Evolutionary conservation across 23 tunicate species (phyloP), one percentile per base, ranked within the genome.

Genomic region (Diplosoma virens): DNA sequence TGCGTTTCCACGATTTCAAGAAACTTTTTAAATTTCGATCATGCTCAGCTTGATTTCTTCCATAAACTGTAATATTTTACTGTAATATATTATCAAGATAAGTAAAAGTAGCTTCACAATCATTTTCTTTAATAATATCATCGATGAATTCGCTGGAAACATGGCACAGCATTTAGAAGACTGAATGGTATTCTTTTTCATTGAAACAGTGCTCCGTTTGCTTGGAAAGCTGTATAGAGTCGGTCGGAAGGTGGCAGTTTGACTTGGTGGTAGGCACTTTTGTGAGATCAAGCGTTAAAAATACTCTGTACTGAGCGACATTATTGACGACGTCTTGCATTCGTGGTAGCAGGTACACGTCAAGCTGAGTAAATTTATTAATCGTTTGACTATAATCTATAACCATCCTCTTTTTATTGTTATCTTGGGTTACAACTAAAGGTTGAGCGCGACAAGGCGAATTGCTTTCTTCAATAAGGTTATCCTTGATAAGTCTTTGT

Each of bases 71-170:
- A n/a, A n/a, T n/a, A n/a, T n/a, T n/a, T n/a, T n/a, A n/a, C n/a
- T n/a, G n/a, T n/a, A n/a, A n/a, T n/a, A 73, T 73, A 69, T 73
- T 50, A 24, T 54, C 79, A 3, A 55, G 2, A 28, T 73, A 55
- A 23, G 79, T 35, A 32, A 21, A 73, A 23, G 64, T 47, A 3
- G 33, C 79, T 3, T 18, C 3, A 3, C 53, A 48, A 47, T 73
- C 14, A 26, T 73, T 3, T 24, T 73, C 20, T 25, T 55, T 27
- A n/a, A 73, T 50, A 4, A 73, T 4, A 2, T 54, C 4, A 26
- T 73, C 71, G 4, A 73, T 16, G 9, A 50, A 16, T n/a, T 17
- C 79, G 17, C 29, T 73, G 79, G 21, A 70, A 70, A 36, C 4
- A n/a, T 16, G 76, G 22, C 41, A 70, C 76, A 24, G 35, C 30